Percentiles rank a stretch among this genome's conserved stretches.
phyloP scores from a whole-genome alignment of 2,888 invertebrate species.

The Drosophila emarginata region DNA sequence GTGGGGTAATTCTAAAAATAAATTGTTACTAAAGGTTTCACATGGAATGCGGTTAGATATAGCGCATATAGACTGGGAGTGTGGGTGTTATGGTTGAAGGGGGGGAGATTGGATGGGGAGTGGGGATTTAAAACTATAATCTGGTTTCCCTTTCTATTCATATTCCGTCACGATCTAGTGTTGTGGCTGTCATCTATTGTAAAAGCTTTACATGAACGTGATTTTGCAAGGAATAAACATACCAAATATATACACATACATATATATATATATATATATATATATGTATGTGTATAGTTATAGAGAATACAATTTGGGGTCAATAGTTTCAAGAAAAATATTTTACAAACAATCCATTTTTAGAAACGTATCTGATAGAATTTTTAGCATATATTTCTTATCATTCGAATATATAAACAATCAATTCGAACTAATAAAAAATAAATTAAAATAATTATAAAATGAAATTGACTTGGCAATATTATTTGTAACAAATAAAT shows the following conservation, averaged over 20 bases:
- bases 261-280: not conserved
- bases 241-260: not conserved
- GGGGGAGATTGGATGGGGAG: not conserved
- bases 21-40: slow-evolving; percentile 12
- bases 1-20: slow-evolving; percentile 9
- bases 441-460: no score
- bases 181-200: slow-evolving; percentile 6
- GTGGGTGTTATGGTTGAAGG: not conserved
- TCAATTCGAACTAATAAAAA: no score
- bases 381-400: no score
- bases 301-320: not conserved
- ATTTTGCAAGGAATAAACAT: not conserved
- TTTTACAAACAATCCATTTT: no score
- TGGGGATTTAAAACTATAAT: slow-evolving; percentile 27
- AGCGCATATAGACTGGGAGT: not conserved
- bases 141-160: slow-evolving; percentile 63
- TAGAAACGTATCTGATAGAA: no score
- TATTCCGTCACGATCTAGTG: slow-evolving; percentile 60
- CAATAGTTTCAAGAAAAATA: not conserved
- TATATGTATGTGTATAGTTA: not conserved
- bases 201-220: not conserved
- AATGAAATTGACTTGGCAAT: not conserved
- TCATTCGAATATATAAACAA: no score
- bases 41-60: slow-evolving; percentile 3
- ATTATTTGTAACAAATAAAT: not conserved